A percentile compares a stretch with the other conserved stretches of the same genome.
Evolutionary conservation across 1,140 invertebrate genomes (phyloP).

Genomic region (Holotrichia oblita): DNA sequence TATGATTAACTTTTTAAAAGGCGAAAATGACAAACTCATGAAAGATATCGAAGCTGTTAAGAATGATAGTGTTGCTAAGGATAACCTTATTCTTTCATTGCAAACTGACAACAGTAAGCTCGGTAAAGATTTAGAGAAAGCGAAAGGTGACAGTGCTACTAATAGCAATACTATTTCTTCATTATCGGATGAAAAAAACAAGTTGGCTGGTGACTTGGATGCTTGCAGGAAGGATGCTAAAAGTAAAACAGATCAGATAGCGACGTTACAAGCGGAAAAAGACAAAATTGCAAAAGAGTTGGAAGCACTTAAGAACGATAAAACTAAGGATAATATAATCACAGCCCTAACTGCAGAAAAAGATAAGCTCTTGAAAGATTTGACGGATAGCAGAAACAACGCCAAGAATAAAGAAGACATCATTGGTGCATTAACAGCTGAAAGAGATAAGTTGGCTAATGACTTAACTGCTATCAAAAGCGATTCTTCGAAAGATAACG

Average conservation of each 20-base stretch:
- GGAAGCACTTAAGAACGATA: neutral
- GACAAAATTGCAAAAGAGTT: neutral
- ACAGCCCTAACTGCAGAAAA: neutral
- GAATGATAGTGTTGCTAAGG: neutral
- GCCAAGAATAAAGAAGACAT: neutral
- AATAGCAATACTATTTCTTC: neutral
- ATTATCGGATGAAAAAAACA: neutral
- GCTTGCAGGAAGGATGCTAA: neutral
- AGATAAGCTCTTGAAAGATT: neutral
- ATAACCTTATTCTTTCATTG: neutral
- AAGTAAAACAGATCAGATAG: neutral
- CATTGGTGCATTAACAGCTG: neutral
- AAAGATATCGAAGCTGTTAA: constrained; percentile 20
- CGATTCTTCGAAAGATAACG: neutral
- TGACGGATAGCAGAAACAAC: neutral
- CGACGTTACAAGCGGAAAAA: neutral
- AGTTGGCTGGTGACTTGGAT: neutral
- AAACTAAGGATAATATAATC: neutral
- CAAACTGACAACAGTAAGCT: constrained; percentile 1
- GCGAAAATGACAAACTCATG: constrained; percentile 15
- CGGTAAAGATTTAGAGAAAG: neutral
- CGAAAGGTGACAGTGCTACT: neutral
- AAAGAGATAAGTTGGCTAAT: constrained; percentile 25
- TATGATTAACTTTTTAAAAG: constrained; percentile 6
- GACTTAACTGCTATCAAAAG: neutral